Conservation (phyloP, 2,888 invertebrate species). For the Megastigmus dorsalis region DNA sequence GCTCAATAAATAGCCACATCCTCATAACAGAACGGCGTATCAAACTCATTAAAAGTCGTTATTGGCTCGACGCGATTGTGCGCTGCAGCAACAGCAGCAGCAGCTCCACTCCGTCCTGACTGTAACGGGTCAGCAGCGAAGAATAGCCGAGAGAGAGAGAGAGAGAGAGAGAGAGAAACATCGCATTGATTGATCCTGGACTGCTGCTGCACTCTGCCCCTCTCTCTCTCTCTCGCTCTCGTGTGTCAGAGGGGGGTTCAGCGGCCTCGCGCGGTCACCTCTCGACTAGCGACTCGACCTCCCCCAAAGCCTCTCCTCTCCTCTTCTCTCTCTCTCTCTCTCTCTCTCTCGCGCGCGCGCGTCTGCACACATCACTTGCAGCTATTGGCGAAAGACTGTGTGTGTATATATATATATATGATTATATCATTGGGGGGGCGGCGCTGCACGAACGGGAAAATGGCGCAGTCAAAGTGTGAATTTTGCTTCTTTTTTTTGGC, state of each 20-base stretch:
- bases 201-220: neutral
- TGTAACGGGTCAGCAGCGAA: slow-evolving; percentile 22
- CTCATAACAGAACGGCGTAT: slow-evolving; percentile 73
- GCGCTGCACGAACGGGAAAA: slow-evolving; percentile 6
- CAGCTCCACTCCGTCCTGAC: neutral
- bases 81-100: slow-evolving; percentile 7
- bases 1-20: slow-evolving; percentile 72
- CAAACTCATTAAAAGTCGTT: slow-evolving; percentile 70
- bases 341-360: neutral
- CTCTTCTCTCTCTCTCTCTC: neutral
- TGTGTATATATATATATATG: neutral
- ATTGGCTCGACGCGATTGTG: slow-evolving; percentile 65
- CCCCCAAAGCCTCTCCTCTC: neutral
- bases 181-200: slow-evolving; percentile 48
- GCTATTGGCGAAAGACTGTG: too few species aligned
- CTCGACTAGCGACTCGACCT: neutral
- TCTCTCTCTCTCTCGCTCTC: neutral
- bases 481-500: too few species aligned
- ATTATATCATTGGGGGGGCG: slow-evolving; percentile 9
- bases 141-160: slow-evolving; percentile 23
- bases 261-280: slow-evolving; percentile 43
- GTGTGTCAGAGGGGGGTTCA: slow-evolving; percentile 42
- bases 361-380: too few species aligned
- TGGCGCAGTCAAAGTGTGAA: too few species aligned
- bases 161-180: slow-evolving; percentile 10